Percentiles rank a stretch among this genome's conserved stretches.
Evolutionary conservation across 2,797 vertebrate genomes (phyloP).

Genomic region (Discoglossus pictus): DNA sequence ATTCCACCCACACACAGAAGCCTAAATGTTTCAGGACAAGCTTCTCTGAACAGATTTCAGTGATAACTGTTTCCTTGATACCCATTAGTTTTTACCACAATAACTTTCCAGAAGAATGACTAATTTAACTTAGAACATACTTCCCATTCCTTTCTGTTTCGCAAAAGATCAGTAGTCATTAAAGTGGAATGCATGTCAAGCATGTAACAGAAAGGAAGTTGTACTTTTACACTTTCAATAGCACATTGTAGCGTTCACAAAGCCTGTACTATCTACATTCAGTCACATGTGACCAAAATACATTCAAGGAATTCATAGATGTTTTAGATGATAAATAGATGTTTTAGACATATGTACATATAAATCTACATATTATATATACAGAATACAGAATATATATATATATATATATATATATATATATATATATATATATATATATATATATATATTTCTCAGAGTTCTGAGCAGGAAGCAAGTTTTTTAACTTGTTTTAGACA

Average conservation of each 20-base stretch:
- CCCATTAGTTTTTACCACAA: constrained; percentile 36
- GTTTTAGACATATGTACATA: no score
- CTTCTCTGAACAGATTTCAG: constrained; percentile 30
- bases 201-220: constrained; percentile 23
- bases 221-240: constrained; percentile 39
- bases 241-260: constrained; percentile 46
- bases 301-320: constrained; percentile 14
- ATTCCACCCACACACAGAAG: constrained; percentile 19
- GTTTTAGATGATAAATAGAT: no score
- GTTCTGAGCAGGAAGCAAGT: no score
- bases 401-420: background rate
- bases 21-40: constrained; percentile 33
- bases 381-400: no score
- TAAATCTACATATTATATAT: no score
- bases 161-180: constrained; percentile 40
- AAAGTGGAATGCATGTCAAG: constrained; percentile 47
- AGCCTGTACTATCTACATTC: constrained; percentile 33
- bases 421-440: no score
- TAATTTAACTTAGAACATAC: constrained; percentile 48
- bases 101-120: constrained; percentile 39
- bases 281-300: constrained; percentile 27
- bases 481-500: no score
- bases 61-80: constrained; percentile 38
- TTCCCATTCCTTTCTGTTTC: constrained; percentile 48
- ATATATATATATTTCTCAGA: no score